phyloP scores from a whole-genome alignment of 1,140 invertebrate species.

The Habropoda laboriosa region DNA sequence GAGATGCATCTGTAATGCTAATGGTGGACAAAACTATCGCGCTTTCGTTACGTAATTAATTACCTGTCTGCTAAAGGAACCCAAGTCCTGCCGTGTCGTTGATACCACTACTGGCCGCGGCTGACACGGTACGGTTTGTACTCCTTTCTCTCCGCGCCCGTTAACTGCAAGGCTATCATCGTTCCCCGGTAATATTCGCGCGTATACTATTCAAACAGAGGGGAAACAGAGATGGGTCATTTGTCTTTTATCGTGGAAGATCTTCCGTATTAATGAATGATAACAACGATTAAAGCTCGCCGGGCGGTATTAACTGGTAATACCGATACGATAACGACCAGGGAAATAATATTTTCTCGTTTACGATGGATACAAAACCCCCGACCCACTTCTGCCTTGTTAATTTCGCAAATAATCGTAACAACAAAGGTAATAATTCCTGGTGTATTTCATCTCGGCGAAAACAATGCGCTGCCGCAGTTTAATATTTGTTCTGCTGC shows the following conservation, averaged over 20 bases:
- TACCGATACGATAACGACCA: neutral
- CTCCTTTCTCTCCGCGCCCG: neutral
- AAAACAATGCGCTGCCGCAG: neutral
- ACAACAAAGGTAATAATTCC: too few species aligned
- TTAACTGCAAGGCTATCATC: neutral
- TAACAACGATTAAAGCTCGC: neutral
- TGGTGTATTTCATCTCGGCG: too few species aligned
- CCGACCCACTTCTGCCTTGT: neutral
- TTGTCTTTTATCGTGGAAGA: neutral
- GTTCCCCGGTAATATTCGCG: neutral
- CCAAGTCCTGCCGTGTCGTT: conserved; percentile 22
- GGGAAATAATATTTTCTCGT: neutral
- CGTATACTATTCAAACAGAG: neutral
- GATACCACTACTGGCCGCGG: conserved; percentile 51
- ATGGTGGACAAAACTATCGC: conserved; percentile 22
- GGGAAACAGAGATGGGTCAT: neutral
- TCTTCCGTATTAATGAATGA: neutral
- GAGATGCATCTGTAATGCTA: neutral
- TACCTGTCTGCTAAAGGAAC: conserved; percentile 50
- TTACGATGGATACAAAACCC: neutral
- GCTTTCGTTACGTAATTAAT: conserved; percentile 55
- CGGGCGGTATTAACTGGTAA: neutral
- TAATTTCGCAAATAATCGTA: neutral
- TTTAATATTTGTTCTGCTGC: neutral
- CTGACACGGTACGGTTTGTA: conserved; percentile 6